Conservation (phyloP, 2,113 vertebrate species). For the Bos javanicus region DNA sequence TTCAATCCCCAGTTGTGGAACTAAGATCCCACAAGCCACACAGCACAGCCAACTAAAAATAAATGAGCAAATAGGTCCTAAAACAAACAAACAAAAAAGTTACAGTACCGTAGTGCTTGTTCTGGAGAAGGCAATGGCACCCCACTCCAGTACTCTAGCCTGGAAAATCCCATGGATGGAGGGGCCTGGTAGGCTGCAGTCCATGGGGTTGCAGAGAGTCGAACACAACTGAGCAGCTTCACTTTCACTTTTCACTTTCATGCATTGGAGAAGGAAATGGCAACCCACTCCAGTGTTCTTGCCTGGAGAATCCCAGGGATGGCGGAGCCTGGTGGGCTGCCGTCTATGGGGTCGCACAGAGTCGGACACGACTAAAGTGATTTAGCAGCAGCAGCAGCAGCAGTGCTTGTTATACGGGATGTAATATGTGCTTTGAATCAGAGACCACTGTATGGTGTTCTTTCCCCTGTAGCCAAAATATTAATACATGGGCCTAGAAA, state of each 20-base stretch:
- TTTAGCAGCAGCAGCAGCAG: no score
- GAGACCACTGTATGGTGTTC: neutral
- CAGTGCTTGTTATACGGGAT: neutral
- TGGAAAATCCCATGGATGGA: no score
- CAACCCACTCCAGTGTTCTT: no score
- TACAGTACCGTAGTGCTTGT: neutral
- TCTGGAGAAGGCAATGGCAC: neutral
- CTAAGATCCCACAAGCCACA: neutral
- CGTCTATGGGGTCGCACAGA: no score
- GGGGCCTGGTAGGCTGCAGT: no score
- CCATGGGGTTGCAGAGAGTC: no score
- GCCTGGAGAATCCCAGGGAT: no score
- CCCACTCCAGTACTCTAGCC: no score
- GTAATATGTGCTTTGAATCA: neutral
- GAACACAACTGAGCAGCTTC: no score
- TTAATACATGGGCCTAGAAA: neutral
- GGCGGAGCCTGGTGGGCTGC: no score
- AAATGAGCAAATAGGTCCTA: neutral
- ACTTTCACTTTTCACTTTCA: no score
- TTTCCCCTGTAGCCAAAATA: neutral
- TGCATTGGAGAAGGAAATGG: no score
- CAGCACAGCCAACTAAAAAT: neutral
- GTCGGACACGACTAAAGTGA: accelerated
- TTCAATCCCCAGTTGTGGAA: neutral
- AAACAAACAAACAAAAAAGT: neutral